These are phyloP conservation scores for Cotesia chilonis DNA, from an alignment of 1,140 invertebrate genomes.

Conservation along the genomic window DNA sequence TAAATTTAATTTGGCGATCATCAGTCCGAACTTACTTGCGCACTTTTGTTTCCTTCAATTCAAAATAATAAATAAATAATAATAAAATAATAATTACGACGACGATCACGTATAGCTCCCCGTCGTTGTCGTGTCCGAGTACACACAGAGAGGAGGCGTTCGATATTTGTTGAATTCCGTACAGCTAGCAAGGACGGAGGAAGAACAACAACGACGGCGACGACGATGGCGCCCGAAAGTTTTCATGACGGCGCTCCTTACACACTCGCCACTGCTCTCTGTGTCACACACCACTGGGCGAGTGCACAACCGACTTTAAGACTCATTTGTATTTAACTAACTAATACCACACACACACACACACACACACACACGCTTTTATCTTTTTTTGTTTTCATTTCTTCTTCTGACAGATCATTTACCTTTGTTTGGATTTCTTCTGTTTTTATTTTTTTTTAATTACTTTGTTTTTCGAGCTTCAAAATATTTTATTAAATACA, in stretches of 20 bases:
- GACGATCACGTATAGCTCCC: conserved; percentile 5
- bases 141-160: conserved; percentile 5
- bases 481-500: too few species aligned
- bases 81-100: not conserved
- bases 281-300: too few species aligned
- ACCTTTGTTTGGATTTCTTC: too few species aligned
- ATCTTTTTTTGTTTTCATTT: too few species aligned
- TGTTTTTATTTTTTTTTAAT: too few species aligned
- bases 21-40: not conserved
- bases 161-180: conserved; percentile 36
- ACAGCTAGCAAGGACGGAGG: conserved; percentile 42
- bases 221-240: conserved; percentile 51
- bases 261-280: not conserved
- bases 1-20: not conserved
- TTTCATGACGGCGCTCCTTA: conserved; percentile 57
- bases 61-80: too few species aligned
- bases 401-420: too few species aligned
- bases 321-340: too few species aligned
- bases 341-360: too few species aligned
- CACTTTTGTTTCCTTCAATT: not conserved
- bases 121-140: conserved; percentile 19
- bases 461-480: too few species aligned
- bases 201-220: conserved; percentile 41
- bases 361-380: too few species aligned
- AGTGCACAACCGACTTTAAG: too few species aligned